These are phyloP conservation scores for Tigriopus californicus DNA, from an alignment of 2,888 invertebrate genomes.

Conservation along the genomic window DNA sequence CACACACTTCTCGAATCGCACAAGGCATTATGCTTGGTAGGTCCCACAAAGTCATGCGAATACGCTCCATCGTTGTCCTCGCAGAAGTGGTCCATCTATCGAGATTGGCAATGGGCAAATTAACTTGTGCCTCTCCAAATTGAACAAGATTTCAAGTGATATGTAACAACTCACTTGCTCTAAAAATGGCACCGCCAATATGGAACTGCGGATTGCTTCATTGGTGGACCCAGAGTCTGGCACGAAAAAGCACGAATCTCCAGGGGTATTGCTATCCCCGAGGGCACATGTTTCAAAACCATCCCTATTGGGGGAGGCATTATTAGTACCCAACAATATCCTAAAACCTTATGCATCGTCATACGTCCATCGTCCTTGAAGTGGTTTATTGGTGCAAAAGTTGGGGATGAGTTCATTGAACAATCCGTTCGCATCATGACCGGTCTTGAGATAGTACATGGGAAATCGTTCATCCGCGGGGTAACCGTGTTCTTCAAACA, in stretches of 20 bases:
- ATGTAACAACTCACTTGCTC: slow-evolving; percentile 20
- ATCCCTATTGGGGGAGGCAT: too few relatives aligned
- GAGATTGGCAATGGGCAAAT: too few relatives aligned
- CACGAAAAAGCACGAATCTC: slow-evolving; percentile 14
- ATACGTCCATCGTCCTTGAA: background rate
- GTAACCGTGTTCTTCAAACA: slow-evolving; percentile 23
- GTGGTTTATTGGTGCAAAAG: background rate
- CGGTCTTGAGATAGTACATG: slow-evolving; percentile 18
- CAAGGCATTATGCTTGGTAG: slow-evolving; percentile 26
- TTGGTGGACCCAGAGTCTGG: background rate
- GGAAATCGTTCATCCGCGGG: slow-evolving; percentile 19
- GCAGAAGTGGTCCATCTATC: slow-evolving; percentile 22
- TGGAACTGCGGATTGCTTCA: background rate
- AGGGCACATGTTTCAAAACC: too few relatives aligned
- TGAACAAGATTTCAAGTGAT: too few relatives aligned
- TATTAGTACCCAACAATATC: too few relatives aligned
- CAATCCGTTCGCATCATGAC: slow-evolving; percentile 18
- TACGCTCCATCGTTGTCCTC: slow-evolving; percentile 21
- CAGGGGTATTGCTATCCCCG: background rate
- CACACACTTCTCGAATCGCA: slow-evolving; percentile 25
- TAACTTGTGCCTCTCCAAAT: too few relatives aligned
- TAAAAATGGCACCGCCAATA: slow-evolving; percentile 11
- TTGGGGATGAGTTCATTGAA: slow-evolving; percentile 18
- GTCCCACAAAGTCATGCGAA: slow-evolving; percentile 24
- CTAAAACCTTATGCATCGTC: too few relatives aligned